These are phyloP conservation scores for Calyptomena viridis DNA, from an alignment of 2,113 vertebrate species.

Conservation along the genomic window DNA sequence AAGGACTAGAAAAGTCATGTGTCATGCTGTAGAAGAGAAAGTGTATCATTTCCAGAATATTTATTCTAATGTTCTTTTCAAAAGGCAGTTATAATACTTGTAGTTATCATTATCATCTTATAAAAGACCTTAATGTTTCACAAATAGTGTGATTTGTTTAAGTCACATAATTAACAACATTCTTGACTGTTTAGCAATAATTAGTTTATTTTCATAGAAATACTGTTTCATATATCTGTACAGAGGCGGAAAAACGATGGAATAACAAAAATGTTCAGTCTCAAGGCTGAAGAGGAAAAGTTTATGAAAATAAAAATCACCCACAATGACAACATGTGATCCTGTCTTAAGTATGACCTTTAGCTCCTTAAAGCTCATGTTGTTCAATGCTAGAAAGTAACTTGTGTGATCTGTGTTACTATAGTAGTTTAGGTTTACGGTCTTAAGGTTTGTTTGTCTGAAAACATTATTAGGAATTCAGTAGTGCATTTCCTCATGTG, in stretches of 20 bases:
- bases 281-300: neutral
- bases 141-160: neutral
- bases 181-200: slow-evolving; percentile 55
- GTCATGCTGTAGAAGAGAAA: neutral
- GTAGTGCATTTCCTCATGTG: neutral
- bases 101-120: slow-evolving; percentile 28
- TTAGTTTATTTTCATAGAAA: slow-evolving; percentile 51
- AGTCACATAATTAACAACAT: slow-evolving; percentile 45
- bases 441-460: slow-evolving; percentile 11
- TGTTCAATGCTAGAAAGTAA: slow-evolving; percentile 2
- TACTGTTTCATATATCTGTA: neutral
- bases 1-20: neutral
- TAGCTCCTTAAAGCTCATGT: neutral
- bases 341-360: slow-evolving; percentile 21
- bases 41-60: neutral
- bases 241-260: slow-evolving; percentile 21
- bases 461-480: slow-evolving; percentile 21
- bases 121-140: slow-evolving; percentile 39
- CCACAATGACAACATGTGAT: neutral
- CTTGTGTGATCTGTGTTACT: neutral
- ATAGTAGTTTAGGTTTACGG: slow-evolving; percentile 18
- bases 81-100: neutral
- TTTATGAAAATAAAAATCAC: slow-evolving; percentile 27
- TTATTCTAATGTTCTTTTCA: slow-evolving; percentile 31
- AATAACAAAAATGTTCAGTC: neutral